Evolutionary conservation across 2,888 invertebrate species (phyloP).

Genomic region (Amblyjoppa proteus): DNA sequence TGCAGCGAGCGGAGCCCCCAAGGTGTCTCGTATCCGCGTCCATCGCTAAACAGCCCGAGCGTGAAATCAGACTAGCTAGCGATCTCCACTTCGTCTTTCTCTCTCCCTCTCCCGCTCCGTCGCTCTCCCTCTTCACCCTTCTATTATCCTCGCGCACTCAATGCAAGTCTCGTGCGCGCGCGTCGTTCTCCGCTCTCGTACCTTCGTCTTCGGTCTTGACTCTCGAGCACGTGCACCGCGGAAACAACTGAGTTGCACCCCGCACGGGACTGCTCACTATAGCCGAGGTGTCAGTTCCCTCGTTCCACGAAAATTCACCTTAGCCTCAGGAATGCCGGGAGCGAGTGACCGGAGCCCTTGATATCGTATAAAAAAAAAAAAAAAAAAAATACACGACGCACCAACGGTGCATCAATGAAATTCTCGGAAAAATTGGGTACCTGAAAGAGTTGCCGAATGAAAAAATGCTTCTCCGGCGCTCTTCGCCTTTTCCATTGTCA

Average conservation of each 20-base stretch:
- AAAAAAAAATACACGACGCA: background rate
- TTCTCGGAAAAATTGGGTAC: background rate
- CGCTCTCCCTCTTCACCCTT: slow-evolving; percentile 37
- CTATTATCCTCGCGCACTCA: slow-evolving; percentile 55
- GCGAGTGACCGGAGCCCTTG: slow-evolving; percentile 9
- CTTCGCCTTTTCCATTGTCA: background rate
- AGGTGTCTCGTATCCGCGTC: slow-evolving; percentile 82
- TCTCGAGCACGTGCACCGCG: slow-evolving; percentile 34
- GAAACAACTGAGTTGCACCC: slow-evolving; percentile 27
- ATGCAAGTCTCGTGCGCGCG: slow-evolving; percentile 21
- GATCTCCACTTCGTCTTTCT: slow-evolving; percentile 67
- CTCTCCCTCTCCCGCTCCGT: slow-evolving; percentile 40
- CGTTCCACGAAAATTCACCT: slow-evolving; percentile 64
- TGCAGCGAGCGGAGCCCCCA: slow-evolving; percentile 62
- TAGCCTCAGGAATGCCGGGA: slow-evolving; percentile 49
- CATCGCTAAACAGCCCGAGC: slow-evolving; percentile 83
- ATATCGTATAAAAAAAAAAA: background rate
- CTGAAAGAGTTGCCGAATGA: background rate
- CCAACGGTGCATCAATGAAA: background rate
- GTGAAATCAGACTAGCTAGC: slow-evolving; percentile 82
- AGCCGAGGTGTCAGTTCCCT: slow-evolving; percentile 57
- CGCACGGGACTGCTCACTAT: background rate
- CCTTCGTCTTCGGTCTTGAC: slow-evolving; percentile 42
- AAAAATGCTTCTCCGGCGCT: background rate
- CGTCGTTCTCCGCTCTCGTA: slow-evolving; percentile 33